Base-by-base conservation (phyloP, 2,888 invertebrate species). In the Drosophila kambysellisi region DNA sequence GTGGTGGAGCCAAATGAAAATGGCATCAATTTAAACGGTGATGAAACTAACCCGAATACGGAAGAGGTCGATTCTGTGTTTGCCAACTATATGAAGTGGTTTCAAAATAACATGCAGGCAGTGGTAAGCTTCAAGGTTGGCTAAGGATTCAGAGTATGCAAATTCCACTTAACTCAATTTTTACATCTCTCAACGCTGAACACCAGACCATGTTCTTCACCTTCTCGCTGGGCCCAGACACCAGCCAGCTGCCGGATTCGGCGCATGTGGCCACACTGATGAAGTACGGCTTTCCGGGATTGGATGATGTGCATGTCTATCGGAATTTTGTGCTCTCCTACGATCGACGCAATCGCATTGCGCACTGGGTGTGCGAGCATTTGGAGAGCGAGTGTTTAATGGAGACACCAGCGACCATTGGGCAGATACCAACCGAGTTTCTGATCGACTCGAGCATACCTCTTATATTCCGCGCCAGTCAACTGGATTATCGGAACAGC, bases 341-440 rank as follows among this genome's bases (percentile, higher is more conserved):
- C 82, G 99, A 99, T 92, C 95, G 95, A 79, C 95, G 97, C 74
- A 97, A 96, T 79, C 94, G 97, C 73, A 96, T 97, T 7, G 97
- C 99, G 0, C 95, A 98, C 91, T 99, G 99, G 99, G 99, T 99
- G 1, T 97, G 98, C 92, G 99, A 99, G 92, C 99, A 99, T 91
- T 29, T 87, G 4, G 65, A 53, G 0, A 30, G 50, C 4, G 70
- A 71, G 0, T 61, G 57, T 8, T 92, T 99, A 33, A 97, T 96
- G 0, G 94, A 20, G 2, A 5, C 12, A 7, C 74, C 73, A 11
- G 30, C 39, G 0, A 9, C 8, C 32, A 60, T 32, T 9, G 17
- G 52, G 7, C 15, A 52, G 4, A 72, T 51, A 17, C 71, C 65
- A 2, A 11, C 35, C 3, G 81, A 73, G 1, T 82, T 65, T 33